phyloP scores from a whole-genome alignment of 2,113 vertebrate species.

The Engystomops pustulosus region DNA sequence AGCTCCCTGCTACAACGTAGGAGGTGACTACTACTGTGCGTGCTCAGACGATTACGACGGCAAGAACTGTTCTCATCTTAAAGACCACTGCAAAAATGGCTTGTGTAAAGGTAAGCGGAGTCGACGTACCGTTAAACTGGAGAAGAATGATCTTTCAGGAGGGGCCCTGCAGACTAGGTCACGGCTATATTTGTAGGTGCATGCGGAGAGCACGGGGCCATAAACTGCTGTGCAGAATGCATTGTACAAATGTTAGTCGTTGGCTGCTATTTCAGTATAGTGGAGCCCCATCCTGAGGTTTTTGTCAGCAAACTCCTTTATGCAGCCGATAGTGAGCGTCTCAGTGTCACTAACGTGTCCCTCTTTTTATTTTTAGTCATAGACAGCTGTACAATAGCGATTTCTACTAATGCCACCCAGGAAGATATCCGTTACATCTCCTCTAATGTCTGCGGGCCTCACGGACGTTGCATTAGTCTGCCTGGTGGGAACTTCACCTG shows the following conservation, averaged over 20 bases:
- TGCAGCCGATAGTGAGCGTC: constrained; percentile 43
- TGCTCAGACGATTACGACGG: constrained; percentile 89
- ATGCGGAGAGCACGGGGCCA: background rate
- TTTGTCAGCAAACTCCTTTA: constrained; percentile 48
- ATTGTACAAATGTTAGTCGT: constrained; percentile 11
- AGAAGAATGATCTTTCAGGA: background rate
- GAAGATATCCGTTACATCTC: constrained; percentile 79
- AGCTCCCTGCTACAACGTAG: constrained; percentile 82
- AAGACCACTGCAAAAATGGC: constrained; percentile 89
- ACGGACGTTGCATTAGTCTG: constrained; percentile 88
- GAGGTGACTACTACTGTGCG: constrained; percentile 87
- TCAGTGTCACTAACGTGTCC: constrained; percentile 50
- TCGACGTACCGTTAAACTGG: background rate
- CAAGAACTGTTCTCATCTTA: constrained; percentile 89
- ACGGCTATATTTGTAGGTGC: constrained; percentile 6
- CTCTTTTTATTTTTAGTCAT: constrained; percentile 77
- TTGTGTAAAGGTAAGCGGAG: constrained; percentile 83
- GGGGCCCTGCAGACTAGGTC: background rate
- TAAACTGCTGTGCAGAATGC: background rate
- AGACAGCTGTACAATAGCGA: constrained; percentile 90
- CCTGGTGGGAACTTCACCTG: constrained; percentile 94
- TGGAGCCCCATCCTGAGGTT: background rate
- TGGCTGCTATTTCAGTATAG: constrained; percentile 35
- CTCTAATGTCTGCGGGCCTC: constrained; percentile 89
- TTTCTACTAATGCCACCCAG: constrained; percentile 78